A percentile compares a stretch with the other conserved stretches of the same genome.
phyloP scores from a whole-genome alignment of 2,888 invertebrate species.

The Ornithoptera priamus region DNA sequence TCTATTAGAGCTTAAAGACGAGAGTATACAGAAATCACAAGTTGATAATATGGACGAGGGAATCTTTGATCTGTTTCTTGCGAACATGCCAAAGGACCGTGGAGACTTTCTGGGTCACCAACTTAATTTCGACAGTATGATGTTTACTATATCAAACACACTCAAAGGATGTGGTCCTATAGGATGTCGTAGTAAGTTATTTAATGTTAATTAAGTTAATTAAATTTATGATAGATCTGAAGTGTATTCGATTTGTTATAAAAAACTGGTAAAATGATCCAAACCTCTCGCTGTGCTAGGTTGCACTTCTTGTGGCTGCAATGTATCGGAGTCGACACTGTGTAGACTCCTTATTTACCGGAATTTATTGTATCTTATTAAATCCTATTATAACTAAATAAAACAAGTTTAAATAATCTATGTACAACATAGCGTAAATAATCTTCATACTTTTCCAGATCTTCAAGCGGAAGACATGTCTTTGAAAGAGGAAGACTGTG shows the following conservation, averaged over 20 bases:
- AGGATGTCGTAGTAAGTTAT: conserved; percentile 54
- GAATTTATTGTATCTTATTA: neutral
- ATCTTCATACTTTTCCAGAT: conserved; percentile 40
- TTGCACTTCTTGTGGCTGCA: no score
- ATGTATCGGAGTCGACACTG: no score
- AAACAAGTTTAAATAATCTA: no score
- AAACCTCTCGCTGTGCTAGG: no score
- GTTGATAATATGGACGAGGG: conserved; percentile 44
- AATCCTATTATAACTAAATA: neutral
- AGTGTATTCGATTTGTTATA: no score
- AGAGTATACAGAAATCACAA: conserved; percentile 38
- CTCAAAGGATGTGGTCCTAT: conserved; percentile 53
- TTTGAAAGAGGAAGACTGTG: conserved; percentile 58
- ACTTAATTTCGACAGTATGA: conserved; percentile 53
- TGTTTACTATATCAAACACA: conserved; percentile 45
- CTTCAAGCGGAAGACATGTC: conserved; percentile 50
- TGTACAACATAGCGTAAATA: no score
- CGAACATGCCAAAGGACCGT: conserved; percentile 48
- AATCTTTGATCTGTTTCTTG: conserved; percentile 52
- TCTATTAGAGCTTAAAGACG: conserved; percentile 53
- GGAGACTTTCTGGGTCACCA: conserved; percentile 48
- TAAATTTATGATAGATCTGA: no score
- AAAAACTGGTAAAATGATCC: no score
- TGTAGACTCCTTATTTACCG: no score
- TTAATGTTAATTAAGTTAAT: no score